Evolutionary conservation across 2,797 vertebrate genomes (phyloP).

Genomic region (Allobates femoralis): DNA sequence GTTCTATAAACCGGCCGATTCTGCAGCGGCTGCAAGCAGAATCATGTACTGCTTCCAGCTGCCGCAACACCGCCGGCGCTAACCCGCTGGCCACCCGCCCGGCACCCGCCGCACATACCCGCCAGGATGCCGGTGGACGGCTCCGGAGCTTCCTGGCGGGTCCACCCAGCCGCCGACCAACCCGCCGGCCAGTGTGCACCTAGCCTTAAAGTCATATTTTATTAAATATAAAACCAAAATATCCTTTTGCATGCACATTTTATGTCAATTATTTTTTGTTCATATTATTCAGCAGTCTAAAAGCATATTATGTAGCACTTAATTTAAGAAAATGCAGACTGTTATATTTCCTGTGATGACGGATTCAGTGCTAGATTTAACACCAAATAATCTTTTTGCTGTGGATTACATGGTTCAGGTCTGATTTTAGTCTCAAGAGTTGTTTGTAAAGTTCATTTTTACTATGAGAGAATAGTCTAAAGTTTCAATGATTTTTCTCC

Average conservation of each 20-base stretch:
- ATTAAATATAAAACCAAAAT: not conserved
- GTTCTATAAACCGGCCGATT: too few relatives aligned
- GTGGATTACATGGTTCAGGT: not conserved
- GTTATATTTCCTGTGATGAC: not conserved
- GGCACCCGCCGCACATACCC: too few relatives aligned
- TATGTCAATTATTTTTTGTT: not conserved
- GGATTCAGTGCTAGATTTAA: not conserved
- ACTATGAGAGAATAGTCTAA: slow-evolving; percentile 1
- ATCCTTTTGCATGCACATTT: not conserved
- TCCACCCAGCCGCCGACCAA: too few relatives aligned
- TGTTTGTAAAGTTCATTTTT: slow-evolving; percentile 10
- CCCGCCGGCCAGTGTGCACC: too few relatives aligned
- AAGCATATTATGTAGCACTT: not conserved
- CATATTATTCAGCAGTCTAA: not conserved
- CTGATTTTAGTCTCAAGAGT: not conserved
- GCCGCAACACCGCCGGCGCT: too few relatives aligned
- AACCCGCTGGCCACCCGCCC: too few relatives aligned
- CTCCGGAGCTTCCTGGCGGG: too few relatives aligned
- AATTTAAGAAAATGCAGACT: not conserved
- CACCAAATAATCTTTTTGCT: not conserved
- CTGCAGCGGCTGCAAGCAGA: too few relatives aligned
- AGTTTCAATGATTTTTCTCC: not conserved
- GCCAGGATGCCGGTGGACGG: too few relatives aligned
- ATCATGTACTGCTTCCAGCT: too few relatives aligned
- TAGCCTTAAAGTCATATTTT: too few relatives aligned